phyloP scores from a whole-genome alignment of 2,113 vertebrate genomes.

The Climacteris rufus region DNA sequence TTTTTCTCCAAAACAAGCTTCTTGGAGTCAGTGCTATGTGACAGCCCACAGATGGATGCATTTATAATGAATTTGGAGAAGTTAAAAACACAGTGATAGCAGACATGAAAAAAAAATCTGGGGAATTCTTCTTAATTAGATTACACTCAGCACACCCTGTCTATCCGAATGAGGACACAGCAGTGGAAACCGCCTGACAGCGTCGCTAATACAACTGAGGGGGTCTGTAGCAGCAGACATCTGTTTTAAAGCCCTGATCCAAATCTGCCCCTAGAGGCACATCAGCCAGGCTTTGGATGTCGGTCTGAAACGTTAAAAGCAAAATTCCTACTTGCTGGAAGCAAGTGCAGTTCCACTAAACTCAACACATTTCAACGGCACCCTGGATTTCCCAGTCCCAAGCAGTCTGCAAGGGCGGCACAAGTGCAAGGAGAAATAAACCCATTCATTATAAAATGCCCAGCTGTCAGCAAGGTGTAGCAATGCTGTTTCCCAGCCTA shows the following conservation, averaged over 20 bases:
- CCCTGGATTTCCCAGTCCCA: neutral
- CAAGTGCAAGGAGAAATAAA: neutral
- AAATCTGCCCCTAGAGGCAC: slow-evolving; percentile 36
- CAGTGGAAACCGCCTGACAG: neutral
- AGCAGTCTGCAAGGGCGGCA: neutral
- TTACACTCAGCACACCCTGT: neutral
- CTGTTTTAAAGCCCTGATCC: neutral
- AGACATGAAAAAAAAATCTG: neutral
- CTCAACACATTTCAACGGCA: neutral
- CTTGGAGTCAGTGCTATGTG: neutral
- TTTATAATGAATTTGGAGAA: neutral
- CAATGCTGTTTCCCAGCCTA: neutral
- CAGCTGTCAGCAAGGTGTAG: neutral
- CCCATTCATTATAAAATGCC: neutral
- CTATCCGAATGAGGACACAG: neutral
- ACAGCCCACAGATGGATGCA: neutral
- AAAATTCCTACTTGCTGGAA: neutral
- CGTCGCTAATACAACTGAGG: neutral
- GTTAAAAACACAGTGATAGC: neutral
- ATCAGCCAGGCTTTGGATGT: neutral
- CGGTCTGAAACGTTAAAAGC: neutral
- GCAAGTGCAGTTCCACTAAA: neutral
- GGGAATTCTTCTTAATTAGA: slow-evolving; percentile 31
- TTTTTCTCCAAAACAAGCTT: neutral
- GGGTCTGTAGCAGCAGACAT: neutral